These are phyloP conservation scores for Bembecia ichneumoniformis DNA, from an alignment of 2,888 invertebrate species.

Conservation along the genomic window DNA sequence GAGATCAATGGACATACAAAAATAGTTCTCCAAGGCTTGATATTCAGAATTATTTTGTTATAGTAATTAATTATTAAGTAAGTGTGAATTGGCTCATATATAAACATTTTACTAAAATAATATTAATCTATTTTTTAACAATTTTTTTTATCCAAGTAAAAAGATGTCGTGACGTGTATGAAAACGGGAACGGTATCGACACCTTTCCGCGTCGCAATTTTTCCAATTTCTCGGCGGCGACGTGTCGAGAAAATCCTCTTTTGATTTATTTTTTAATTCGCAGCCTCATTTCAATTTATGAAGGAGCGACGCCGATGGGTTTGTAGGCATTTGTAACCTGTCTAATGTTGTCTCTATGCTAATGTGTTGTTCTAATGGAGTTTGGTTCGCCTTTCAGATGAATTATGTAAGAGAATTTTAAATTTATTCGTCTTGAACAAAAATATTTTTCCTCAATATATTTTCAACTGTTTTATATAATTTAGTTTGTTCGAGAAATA, in stretches of 20 bases:
- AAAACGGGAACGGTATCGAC: conserved; percentile 14
- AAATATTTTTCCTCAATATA: too few relatives aligned
- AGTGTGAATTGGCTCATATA: too few relatives aligned
- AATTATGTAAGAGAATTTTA: not conserved
- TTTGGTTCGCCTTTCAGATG: conserved; percentile 7
- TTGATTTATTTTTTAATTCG: conserved; percentile 72
- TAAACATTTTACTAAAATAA: too few relatives aligned
- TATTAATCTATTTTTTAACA: too few relatives aligned
- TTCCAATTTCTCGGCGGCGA: conserved; percentile 59
- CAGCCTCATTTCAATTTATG: conserved; percentile 67
- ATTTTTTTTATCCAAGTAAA: too few relatives aligned
- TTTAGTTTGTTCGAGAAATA: too few relatives aligned
- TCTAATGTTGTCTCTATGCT: conserved; percentile 50
- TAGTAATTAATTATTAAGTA: too few relatives aligned
- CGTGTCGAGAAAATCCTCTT: conserved; percentile 65
- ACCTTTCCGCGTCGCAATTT: conserved; percentile 20
- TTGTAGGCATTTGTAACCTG: conserved; percentile 59
- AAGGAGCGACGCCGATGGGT: conserved; percentile 23
- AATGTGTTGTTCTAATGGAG: conserved; percentile 29
- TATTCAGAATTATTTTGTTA: too few relatives aligned
- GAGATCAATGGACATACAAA: too few relatives aligned
- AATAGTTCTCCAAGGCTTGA: too few relatives aligned
- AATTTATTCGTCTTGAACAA: too few relatives aligned
- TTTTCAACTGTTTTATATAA: too few relatives aligned
- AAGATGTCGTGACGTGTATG: not conserved